Conservation (phyloP, 2,797 vertebrate species). For the Phylloscopus collybita region DNA sequence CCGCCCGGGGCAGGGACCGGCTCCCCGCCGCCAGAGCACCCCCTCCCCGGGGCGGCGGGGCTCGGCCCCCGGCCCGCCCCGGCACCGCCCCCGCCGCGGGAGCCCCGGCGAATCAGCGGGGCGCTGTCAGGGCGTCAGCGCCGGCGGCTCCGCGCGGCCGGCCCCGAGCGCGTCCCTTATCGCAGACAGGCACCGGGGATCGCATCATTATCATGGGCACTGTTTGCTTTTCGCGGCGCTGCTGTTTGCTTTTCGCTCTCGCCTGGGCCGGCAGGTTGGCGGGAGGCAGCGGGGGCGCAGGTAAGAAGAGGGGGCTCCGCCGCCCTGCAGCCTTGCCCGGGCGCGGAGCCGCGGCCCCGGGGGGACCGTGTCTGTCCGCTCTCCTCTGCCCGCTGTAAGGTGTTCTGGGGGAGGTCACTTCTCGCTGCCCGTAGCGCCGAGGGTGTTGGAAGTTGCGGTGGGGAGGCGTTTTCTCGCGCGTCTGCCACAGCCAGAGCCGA, state of each 20-base stretch:
- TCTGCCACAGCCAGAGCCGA: not conserved
- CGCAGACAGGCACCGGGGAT: slow-evolving; percentile 73
- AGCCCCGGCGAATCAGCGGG: slow-evolving; percentile 84
- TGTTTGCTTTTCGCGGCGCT: slow-evolving; percentile 84
- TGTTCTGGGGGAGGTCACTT: not conserved
- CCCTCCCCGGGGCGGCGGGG: not conserved
- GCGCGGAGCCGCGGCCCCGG: not conserved
- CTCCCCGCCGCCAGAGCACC: not conserved
- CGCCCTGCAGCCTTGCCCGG: not conserved
- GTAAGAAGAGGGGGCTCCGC: slow-evolving; percentile 81
- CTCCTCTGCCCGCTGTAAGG: not conserved
- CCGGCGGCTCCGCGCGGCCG: slow-evolving; percentile 72
- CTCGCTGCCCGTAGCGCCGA: not conserved
- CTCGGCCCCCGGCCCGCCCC: not conserved
- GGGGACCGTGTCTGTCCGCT: not conserved
- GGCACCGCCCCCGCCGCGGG: slow-evolving; percentile 64
- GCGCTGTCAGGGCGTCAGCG: slow-evolving; percentile 77
- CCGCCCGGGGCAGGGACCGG: not conserved
- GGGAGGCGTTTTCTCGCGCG: not conserved
- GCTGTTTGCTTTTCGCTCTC: slow-evolving; percentile 86
- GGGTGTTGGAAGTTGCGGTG: not conserved
- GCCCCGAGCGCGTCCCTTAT: slow-evolving; percentile 79
- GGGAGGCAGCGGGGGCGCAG: slow-evolving; percentile 86
- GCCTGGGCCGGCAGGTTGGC: slow-evolving; percentile 83
- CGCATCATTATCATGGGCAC: slow-evolving; percentile 86